Conservation (phyloP, 2,888 invertebrate species). For the Idaea biselata region DNA sequence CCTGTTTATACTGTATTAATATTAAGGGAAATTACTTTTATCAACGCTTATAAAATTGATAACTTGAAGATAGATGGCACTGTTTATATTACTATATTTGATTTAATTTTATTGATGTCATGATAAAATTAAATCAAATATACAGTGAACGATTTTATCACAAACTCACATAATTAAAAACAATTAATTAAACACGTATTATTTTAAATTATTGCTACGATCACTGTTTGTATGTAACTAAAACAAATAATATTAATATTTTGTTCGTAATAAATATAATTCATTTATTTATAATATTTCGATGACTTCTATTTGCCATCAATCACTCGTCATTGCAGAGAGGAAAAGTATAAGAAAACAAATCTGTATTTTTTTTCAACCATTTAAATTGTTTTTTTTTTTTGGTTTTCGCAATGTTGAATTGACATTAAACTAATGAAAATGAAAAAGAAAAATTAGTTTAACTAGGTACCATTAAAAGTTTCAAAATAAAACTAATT, state of each 20-base stretch:
- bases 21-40: not conserved
- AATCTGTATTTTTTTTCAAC: not conserved
- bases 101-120: not conserved
- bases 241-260: slow-evolving; percentile 21
- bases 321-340: not conserved
- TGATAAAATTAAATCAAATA: no score
- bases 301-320: not conserved
- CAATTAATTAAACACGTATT: slow-evolving; percentile 13
- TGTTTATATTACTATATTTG: no score
- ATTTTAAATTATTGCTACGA: slow-evolving; percentile 28
- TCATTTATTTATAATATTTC: not conserved
- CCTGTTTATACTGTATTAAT: not conserved
- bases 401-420: no score
- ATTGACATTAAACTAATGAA: no score
- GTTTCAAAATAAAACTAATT: no score
- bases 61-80: no score
- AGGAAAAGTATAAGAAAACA: not conserved
- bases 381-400: no score
- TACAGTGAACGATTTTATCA: not conserved
- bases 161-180: slow-evolving; percentile 21
- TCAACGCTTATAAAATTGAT: no score
- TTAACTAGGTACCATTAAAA: no score
- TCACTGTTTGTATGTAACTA: slow-evolving; percentile 37
- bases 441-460: no score
- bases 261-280: slow-evolving; percentile 31